Evolutionary conservation across 1,140 invertebrate species (phyloP), one percentile per base, ranked within the genome.

Genomic region (Apis florea): DNA sequence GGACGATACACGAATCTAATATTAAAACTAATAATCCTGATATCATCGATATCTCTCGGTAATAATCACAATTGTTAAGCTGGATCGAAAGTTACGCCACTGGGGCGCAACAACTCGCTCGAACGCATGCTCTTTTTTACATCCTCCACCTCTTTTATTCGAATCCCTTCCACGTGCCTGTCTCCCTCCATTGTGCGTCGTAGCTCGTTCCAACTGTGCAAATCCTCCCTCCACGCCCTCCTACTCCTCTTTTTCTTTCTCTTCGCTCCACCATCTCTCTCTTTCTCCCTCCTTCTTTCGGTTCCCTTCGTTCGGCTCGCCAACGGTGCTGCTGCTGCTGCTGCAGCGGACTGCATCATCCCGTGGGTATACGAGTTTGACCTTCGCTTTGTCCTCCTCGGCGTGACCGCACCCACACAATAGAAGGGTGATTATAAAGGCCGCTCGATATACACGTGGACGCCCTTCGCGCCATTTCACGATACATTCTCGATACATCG

Each of bases 331-430:
- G 31, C 31, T 8, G 31, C 31, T 40, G 31, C 31, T 40, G 11
- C 63, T 84, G 73, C 83, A 75, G 56, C 64, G 61, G 75, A 81
- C 82, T 89, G 89, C 81, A 83, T 69, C 74, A 24, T n/a, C 31
- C 40, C 66, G 66, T 58, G 6, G 4, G 4, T 40, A 58, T 58
- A 83, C 79, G 72, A 81, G 73, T 85, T 83, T 89, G 89, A 91
- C 90, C 90, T 91, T 91, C 89, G 82, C 76, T 74, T 63, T 86
- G 86, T 89, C 85, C 85, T 89, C 86, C 72, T 73, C 84, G 54
- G 59, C 79, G 26, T 79, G 63, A 59, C 73, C 85, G 84, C 88
- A 85, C 89, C 86, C 85, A 90, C 88, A 83, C 88, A 85, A 54
- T 53, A 75, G 74, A 58, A 70, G 70, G 74, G 58, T 64, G 78